Evolutionary conservation across 2,888 invertebrate species (phyloP), one percentile per base, ranked within the genome.

Genomic region (Mystacides longicornis): DNA sequence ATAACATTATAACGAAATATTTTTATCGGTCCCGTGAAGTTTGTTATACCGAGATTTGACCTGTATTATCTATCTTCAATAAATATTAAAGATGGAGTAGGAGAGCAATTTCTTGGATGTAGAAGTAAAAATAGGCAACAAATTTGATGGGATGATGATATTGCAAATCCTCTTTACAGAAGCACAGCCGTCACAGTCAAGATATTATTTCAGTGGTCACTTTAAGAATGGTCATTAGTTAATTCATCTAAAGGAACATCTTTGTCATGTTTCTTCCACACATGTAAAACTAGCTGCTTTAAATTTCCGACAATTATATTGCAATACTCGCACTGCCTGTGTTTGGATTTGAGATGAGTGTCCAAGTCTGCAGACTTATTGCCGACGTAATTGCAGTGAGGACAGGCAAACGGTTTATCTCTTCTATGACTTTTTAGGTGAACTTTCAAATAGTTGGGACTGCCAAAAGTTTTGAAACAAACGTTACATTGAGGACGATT

Each of bases 391-490:
- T n/a, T 2, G 61, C 82, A 81, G 2, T 67, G 62, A 16, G 66
- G 64, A 62, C 81, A 81, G 0, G 65, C 64, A 63, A 71, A 77
- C 1, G 63, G 61, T 53, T 66, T 68, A 54, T 67, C 67, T 0
- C 68, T 69, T 5, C 66, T 66, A 63, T 79, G 80, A 3, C 73
- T 68, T 48, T 65, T 67, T 60, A 51, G n/a, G 33, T 55, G 55
- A 16, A 51, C 49, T 23, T 31, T 45, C 5, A 55, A 51, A 11
- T 33, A 43, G 27, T 33, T 21, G 14, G 43, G 27, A 20, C 45
- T 31, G 5, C 49, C 23, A 16, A 55, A 52, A 19, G 33, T 51
- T 23, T 23, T 37, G 19, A 16, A 16, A 37, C 55, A 55, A 3
- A 19, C 20, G 7, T 48, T 3, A 43, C 55, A 55, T 71, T 53